Evolutionary conservation across 2,888 invertebrate genomes (phyloP).

Genomic region (Entomobrya proxima): DNA sequence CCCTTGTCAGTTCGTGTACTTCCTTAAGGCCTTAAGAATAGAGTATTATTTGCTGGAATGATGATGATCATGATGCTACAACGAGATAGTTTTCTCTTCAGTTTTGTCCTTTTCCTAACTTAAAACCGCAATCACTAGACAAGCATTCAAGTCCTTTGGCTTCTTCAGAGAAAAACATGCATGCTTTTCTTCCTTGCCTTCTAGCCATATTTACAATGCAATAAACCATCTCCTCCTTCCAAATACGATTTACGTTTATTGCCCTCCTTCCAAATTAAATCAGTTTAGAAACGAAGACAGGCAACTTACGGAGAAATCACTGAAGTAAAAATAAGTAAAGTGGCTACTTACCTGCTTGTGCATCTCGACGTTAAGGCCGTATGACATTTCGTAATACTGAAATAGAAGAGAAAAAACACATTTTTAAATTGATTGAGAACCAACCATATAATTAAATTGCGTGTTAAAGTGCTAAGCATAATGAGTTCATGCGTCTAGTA

Average conservation of each 20-base stretch:
- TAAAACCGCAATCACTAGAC: conserved; percentile 34
- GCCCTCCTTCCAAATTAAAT: conserved; percentile 35
- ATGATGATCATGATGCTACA: too few species aligned
- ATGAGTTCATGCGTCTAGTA: too few species aligned
- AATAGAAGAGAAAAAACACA: conserved; percentile 27
- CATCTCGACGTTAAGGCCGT: conserved; percentile 96
- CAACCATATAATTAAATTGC: too few species aligned
- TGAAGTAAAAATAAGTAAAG: background rate
- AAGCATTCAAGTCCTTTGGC: background rate
- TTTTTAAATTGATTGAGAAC: background rate
- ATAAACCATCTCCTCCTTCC: background rate
- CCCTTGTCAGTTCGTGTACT: conserved; percentile 53
- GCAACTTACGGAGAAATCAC: conserved; percentile 26
- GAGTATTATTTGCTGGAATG: too few species aligned
- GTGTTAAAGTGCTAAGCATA: too few species aligned
- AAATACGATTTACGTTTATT: conserved; percentile 27
- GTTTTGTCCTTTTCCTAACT: background rate
- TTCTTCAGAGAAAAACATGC: background rate
- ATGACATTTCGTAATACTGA: conserved; percentile 90
- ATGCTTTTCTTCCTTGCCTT: background rate
- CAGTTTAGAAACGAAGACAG: background rate
- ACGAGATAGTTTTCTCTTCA: background rate
- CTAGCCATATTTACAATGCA: conserved; percentile 17
- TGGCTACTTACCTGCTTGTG: conserved; percentile 86
- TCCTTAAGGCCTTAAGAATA: conserved; percentile 35